Percentiles rank a stretch among this genome's conserved stretches.
Evolutionary conservation across 2,888 invertebrate genomes (phyloP).

Genomic region (Esperia sulphurella): DNA sequence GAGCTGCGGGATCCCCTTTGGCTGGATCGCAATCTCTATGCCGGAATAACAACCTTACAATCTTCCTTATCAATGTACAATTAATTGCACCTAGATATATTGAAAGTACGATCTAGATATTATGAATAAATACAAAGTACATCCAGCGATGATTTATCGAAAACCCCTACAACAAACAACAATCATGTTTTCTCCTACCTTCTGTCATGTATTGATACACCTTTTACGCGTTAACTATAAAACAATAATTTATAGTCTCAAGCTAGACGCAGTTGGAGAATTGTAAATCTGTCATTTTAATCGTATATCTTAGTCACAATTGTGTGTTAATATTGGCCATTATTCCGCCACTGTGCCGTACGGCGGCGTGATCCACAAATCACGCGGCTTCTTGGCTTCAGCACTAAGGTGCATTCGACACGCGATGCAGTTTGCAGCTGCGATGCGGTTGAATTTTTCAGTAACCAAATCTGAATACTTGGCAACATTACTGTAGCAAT

Average conservation of each 20-base stretch:
- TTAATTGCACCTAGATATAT: too few species aligned
- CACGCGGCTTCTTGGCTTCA: slow-evolving; percentile 6
- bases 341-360: slow-evolving; percentile 8
- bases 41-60: too few species aligned
- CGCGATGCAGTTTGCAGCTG: not conserved
- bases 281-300: slow-evolving; percentile 27
- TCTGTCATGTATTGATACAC: not conserved
- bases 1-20: too few species aligned
- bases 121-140: too few species aligned
- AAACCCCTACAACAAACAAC: too few species aligned
- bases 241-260: not conserved
- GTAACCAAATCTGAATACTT: too few species aligned
- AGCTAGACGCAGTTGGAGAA: slow-evolving; percentile 5
- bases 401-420: not conserved
- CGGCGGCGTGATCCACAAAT: slow-evolving; percentile 20
- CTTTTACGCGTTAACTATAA: not conserved
- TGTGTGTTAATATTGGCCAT: slow-evolving; percentile 34
- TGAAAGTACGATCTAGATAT: too few species aligned
- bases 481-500: not conserved
- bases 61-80: too few species aligned
- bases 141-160: too few species aligned
- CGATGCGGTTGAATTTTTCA: not conserved
- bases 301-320: slow-evolving; percentile 35
- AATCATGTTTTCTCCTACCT: too few species aligned
- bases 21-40: too few species aligned